Conservation (phyloP, 2,888 invertebrate species). For the Neuroscelio doddi region DNA sequence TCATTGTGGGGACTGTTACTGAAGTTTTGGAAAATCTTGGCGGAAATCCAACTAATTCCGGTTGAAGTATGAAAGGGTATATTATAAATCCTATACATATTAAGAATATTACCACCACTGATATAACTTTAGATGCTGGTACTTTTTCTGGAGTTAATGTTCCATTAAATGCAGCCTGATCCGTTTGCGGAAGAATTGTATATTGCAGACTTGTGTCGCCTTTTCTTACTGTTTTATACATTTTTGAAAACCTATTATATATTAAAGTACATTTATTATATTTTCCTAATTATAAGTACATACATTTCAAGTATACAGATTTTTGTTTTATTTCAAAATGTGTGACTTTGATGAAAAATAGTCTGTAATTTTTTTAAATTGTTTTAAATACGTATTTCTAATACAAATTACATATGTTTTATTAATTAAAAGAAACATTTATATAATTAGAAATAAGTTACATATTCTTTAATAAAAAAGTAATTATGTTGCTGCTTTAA, state of each 20-base stretch:
- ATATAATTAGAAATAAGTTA: too few relatives aligned
- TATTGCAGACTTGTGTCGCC: constrained; percentile 84
- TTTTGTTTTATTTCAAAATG: not conserved
- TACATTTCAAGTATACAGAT: too few relatives aligned
- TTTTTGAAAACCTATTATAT: constrained; percentile 62
- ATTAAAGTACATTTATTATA: not conserved
- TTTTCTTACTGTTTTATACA: constrained; percentile 85
- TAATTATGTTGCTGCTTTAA: too few relatives aligned
- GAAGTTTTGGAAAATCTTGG: constrained; percentile 22
- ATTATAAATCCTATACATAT: constrained; percentile 45
- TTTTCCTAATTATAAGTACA: too few relatives aligned
- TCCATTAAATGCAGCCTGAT: constrained; percentile 61
- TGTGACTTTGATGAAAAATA: not conserved
- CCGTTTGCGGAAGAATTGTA: constrained; percentile 82
- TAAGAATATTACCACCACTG: constrained; percentile 50
- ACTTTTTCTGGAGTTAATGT: constrained; percentile 45
- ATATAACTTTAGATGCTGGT: constrained; percentile 52
- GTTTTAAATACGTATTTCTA: too few relatives aligned
- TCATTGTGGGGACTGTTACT: not conserved
- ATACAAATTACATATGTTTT: too few relatives aligned
- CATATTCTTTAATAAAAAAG: too few relatives aligned
- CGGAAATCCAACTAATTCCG: constrained; percentile 44
- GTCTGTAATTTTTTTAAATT: not conserved
- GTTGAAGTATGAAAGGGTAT: constrained; percentile 55
- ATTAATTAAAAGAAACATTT: too few relatives aligned